A percentile compares a stretch with the other conserved stretches of the same genome.
Conservation (phyloP, 2,888 invertebrate genomes). For the Drosophila basisetae region DNA sequence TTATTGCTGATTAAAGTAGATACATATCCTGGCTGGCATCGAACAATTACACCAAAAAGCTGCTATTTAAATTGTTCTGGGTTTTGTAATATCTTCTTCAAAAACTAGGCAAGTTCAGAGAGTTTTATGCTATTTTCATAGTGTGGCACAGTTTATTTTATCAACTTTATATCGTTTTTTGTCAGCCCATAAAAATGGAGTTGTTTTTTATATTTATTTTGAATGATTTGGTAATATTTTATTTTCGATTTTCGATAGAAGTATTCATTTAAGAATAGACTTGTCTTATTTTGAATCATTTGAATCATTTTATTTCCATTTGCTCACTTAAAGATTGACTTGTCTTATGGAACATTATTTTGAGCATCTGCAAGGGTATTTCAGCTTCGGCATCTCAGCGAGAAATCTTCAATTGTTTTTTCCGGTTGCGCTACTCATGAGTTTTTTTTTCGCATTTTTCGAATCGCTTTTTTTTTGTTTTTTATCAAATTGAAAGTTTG, state of each 20-base stretch:
- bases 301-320: neutral
- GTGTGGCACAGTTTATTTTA: neutral
- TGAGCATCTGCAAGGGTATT: constrained; percentile 1
- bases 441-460: constrained; percentile 10
- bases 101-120: neutral
- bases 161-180: neutral
- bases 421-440: constrained; percentile 10
- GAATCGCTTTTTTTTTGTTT: constrained; percentile 21
- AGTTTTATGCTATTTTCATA: neutral
- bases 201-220: neutral
- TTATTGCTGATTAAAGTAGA: neutral
- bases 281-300: neutral
- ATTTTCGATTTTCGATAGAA: neutral
- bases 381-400: neutral
- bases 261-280: neutral
- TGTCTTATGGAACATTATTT: neutral
- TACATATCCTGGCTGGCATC: no score
- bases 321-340: neutral
- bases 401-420: constrained; percentile 14
- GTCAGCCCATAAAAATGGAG: neutral
- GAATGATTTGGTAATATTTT: neutral
- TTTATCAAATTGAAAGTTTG: constrained; percentile 30
- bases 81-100: neutral
- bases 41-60: neutral
- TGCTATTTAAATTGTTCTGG: neutral